Conservation (phyloP, 1,140 invertebrate genomes). For the Coptotermes formosanus region DNA sequence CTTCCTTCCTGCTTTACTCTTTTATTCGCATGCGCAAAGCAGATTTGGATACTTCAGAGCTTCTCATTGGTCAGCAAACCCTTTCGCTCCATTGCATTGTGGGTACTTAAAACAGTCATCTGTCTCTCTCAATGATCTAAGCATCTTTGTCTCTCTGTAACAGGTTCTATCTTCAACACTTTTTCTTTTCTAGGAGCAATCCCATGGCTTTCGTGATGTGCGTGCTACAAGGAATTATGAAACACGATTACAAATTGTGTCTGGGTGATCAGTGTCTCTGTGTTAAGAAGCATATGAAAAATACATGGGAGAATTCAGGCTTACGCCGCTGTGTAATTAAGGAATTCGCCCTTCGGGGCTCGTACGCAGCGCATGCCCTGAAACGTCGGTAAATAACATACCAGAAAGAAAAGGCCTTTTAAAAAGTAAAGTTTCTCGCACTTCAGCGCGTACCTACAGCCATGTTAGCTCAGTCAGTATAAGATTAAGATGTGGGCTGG, state of each 20-base stretch:
- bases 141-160: not conserved
- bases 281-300: not conserved
- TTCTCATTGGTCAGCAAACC: conserved; percentile 9
- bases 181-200: not conserved
- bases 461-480: no score
- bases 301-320: no score
- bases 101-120: not conserved
- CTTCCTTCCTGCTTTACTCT: not conserved
- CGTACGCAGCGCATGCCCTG: no score
- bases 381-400: no score
- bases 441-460: no score
- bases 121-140: not conserved
- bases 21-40: not conserved
- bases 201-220: not conserved
- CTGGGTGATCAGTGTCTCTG: not conserved
- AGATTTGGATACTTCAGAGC: not conserved
- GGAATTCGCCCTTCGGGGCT: no score
- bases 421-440: no score
- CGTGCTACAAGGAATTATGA: not conserved
- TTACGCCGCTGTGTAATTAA: no score
- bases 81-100: not conserved
- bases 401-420: no score
- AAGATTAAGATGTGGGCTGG: no score
- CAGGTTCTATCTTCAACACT: not conserved
- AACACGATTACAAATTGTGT: not conserved